Base-by-base conservation (phyloP, 2,888 invertebrate species). In the Lasioglossum pauxillum region DNA sequence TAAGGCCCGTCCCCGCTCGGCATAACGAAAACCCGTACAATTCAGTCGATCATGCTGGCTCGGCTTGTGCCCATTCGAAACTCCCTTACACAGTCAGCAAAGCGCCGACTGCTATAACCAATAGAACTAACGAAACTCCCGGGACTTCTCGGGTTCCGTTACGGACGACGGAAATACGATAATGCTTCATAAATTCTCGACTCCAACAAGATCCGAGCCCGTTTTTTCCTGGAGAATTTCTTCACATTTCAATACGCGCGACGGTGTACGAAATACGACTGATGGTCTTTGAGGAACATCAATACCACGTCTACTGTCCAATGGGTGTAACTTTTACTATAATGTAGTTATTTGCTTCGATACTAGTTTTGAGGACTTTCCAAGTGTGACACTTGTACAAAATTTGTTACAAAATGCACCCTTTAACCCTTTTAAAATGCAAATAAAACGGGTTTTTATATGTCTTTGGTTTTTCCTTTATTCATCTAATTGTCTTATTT, bases 101-200 rank as follows among this genome's bases (percentile, higher is more conserved):
- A 75, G 71, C 85, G 84, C 80, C 74, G 76, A 83, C 75, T 82
- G 76, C 83, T 78, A 87, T 89, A 87, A 53, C 82, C 78, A 73
- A 72, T 76, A 72, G 82, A 87, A 81, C 83, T 87, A 89, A 88
- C 89, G 80, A 83, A 85, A 69, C 84, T 83, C 83, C 27, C 35
- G 83, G 89, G 85, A 80, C 71, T n/a, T 72, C 35, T 73, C 75
- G 35, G 80, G 76, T 64, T 85, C 88, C 86, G 82, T 82, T 80
- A 60, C 81, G 60, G 67, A 79, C 84, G 78, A 84, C 82, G 78
- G 75, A 19, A 77, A 80, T 67, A 76, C 86, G 81, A 82, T 84
- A 84, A 84, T 77, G 76, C 35, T 73, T 77, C 75, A 79, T 76
- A 84, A 84, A 82, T 84, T 67, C 27, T 27, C 67, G 76, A 84